Evolutionary conservation across 2,888 invertebrate genomes (phyloP).

Genomic region (Drosophila hamatofila): DNA sequence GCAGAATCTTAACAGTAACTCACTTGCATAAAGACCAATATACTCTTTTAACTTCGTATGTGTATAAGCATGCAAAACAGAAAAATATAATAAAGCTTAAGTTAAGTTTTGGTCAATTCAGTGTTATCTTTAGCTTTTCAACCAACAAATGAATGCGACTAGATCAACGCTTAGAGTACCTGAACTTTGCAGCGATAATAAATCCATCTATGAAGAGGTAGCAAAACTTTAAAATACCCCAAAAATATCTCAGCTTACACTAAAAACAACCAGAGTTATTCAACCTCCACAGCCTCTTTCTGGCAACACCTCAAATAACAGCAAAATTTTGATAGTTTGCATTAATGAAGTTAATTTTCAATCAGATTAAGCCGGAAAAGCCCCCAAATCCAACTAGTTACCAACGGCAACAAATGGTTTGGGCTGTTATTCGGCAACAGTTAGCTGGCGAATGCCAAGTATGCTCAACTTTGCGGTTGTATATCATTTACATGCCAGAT

Average conservation of each 20-base stretch:
- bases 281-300: no score
- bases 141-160: not conserved
- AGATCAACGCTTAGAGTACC: not conserved
- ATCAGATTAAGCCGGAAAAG: constrained; percentile 4
- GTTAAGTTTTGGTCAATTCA: not conserved
- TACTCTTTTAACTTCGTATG: not conserved
- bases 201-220: no score
- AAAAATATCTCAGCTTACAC: not conserved
- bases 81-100: not conserved
- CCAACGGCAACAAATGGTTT: constrained; percentile 40
- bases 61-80: not conserved
- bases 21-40: not conserved
- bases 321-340: constrained; percentile 2
- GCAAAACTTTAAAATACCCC: no score
- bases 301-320: not conserved
- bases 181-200: not conserved
- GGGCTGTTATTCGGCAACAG: constrained; percentile 29
- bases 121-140: not conserved
- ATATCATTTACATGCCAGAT: constrained; percentile 74
- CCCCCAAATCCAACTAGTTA: constrained; percentile 29
- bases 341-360: constrained; percentile 8
- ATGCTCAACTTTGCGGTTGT: constrained; percentile 64
- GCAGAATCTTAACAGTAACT: no score
- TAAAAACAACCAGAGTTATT: not conserved
- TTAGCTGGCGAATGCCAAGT: constrained; percentile 50